Evolutionary conservation across 2,888 invertebrate species (phyloP), one percentile per base, ranked within the genome.

Genomic region (Brenthis hecate): DNA sequence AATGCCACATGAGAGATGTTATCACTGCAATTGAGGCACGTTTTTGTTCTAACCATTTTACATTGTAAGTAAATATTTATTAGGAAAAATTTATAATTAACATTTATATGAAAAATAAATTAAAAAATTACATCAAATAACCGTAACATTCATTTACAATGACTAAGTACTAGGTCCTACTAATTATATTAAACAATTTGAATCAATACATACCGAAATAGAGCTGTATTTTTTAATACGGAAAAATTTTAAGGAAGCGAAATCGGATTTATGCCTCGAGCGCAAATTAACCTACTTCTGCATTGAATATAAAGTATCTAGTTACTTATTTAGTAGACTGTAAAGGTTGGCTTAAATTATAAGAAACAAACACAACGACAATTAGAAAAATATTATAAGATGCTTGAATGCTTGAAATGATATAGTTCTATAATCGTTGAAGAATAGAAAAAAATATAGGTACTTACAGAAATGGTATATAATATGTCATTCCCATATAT

Each of bases 31-130:
- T 56, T 65, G 13, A 5, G 36, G 11, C 36, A 11, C 36, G 36
- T 61, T 54, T 68, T 65, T 23, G 13, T 70, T 54, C 8, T 67
- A 13, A 48, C 50, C 36, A 23, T 65, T 54, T 56, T 65, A 28
- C 14, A 54, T 50, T 23, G 70, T 67, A 67, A 70, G 62, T 58
- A 13, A 11, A 47, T n/a, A 19, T 50, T 43, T 43, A 6, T 51
- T 16, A 14, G 36, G 1, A 11, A 36, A 36, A 36, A 36, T 2
- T 36, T 36, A 36, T 43, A 43, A 11, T 43, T 43, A 43, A 11
- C 36, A 43, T 43, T 43, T 11, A 11, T 23, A 48, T 5, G 14
- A 28, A 48, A 48, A 23, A 48, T 28, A 28, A 48, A 48, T 58
- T 48, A 14, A 58, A 58, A 48, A 48, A 6, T 23, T 3, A 53